Evolutionary conservation across 30 jellyfish, hydroid and myxozoan species (phyloP), one percentile per base, ranked within the genome.

Genomic region (Chrysaora quinquecirrha): DNA sequence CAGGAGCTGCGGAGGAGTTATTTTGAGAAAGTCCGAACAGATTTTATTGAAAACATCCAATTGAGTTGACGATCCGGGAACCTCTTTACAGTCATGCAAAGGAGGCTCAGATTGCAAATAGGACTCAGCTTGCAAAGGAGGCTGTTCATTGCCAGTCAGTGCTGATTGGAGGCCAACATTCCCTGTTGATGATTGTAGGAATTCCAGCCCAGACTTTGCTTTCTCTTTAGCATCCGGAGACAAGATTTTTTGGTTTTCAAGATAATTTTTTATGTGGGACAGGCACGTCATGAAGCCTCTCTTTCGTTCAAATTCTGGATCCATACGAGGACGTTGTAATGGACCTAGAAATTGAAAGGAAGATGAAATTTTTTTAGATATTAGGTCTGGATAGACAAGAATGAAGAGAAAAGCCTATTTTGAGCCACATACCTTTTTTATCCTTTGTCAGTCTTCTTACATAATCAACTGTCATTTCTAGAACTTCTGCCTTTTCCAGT

Each of bases 401-500:
- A n/a, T n/a, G n/a, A n/a, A n/a, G n/a, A n/a, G n/a, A n/a, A n/a
- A n/a, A n/a, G n/a, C n/a, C n/a, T n/a, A n/a, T n/a, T n/a, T n/a
- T n/a, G n/a, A n/a, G n/a, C n/a, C n/a, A n/a, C n/a, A n/a, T n/a
- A 30, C 75, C 61, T 27, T 18, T 64, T 30, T 20, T 64, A 35
- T 49, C 64, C 82, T 10, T 64, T 10, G 19, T 30, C 73, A 27
- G 67, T 47, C 23, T 21, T 54, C 34, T 75, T 47, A 83, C 94
- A 46, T 83, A 80, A 33, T 83, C 94, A 34, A 83, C 80, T 1
- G 94, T 83, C 73, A 83, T 31, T 48, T 83, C 94, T 28, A 83
- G 64, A 3, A 83, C 82, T 71, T 83, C 94, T 12, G 94, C 86
- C 54, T 83, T 83, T 63, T 83, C 94, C 19, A 83, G 79, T 28